These are phyloP conservation scores for Melanotaenia trifasciata DNA, from an alignment of 2,797 vertebrate species.

Conservation along the genomic window DNA sequence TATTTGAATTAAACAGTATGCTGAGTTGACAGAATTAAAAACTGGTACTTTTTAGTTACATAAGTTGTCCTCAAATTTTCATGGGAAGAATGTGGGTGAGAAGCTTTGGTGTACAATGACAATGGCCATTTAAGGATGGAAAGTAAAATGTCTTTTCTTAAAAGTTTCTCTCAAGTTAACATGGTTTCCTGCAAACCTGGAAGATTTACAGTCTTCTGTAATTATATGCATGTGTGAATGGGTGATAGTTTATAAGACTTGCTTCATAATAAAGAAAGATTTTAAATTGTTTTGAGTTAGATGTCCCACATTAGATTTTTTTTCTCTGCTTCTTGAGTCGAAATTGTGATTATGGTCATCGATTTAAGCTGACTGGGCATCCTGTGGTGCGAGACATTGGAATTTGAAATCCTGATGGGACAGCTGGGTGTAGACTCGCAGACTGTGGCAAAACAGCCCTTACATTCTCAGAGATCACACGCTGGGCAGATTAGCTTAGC, in stretches of 20 bases:
- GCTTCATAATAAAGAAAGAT: constrained; percentile 19
- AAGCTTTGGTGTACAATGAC: constrained; percentile 22
- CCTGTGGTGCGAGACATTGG: constrained; percentile 76
- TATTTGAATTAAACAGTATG: constrained; percentile 56
- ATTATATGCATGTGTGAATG: constrained; percentile 12
- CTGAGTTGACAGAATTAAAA: constrained; percentile 47
- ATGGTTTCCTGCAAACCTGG: constrained; percentile 41
- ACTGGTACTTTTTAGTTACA: constrained; percentile 41
- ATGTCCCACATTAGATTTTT: constrained; percentile 36
- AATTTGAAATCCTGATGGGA: constrained; percentile 67
- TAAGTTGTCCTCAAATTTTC: constrained; percentile 48
- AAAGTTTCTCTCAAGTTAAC: constrained; percentile 42
- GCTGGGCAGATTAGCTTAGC: constrained; percentile 70
- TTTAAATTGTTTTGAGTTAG: constrained; percentile 25
- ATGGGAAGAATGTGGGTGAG: constrained; percentile 28
- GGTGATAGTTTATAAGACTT: constrained; percentile 31
- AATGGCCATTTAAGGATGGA: constrained; percentile 35
- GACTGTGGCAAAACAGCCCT: constrained; percentile 45
- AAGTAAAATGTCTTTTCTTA: constrained; percentile 43
- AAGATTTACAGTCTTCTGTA: constrained; percentile 9
- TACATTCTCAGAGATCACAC: constrained; percentile 48
- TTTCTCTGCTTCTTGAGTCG: constrained; percentile 20
- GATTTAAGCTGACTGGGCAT: constrained; percentile 78
- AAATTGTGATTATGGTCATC: constrained; percentile 60
- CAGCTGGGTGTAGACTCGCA: constrained; percentile 68